Evolutionary conservation across 2,113 vertebrate species (phyloP), one percentile per base, ranked within the genome.

Genomic region (Pagrus major): DNA sequence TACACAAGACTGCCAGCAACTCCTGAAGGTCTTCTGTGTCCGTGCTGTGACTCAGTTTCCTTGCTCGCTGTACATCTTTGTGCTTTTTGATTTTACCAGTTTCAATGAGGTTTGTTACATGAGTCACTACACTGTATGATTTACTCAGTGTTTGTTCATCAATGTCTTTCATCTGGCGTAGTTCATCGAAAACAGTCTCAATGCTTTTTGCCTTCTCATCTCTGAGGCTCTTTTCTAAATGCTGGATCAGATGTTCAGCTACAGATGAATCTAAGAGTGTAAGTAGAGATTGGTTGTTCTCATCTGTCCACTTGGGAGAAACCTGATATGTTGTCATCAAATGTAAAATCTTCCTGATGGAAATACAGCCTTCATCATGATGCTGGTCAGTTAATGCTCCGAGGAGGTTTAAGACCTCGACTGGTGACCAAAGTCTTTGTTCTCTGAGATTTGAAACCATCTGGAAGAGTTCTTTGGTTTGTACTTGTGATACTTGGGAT

Each of bases 301-400:
- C 21, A 76, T 71, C 60, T 44, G 18, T 80, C 78, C 76, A 80
- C 16, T 55, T 42, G 0, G 67, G 55, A 0, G 77, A 80, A 20
- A 85, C 54, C 66, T 27, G 67, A 3, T 37, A 80, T 35, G 72
- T 85, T 63, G 5, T 27, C 55, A 85, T 3, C 39, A 85, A 25
- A 61, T 85, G 78, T 29, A 85, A 71, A 72, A 85, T 76, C 31
- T 77, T 85, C 78, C 67, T 2, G 59, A 81, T 42, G 41, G 41
- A 42, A 42, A 42, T 16, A 16, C 41, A 42, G 41, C 5, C 15
- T 15, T 42, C 15, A 16, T 42, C 41, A 16, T 42, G 41, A 16
- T 42, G 15, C 12, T 42, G 41, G 14, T 42, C 41, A 42, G 11
- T 42, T 16, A 42, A 42, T 42, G 12, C 41, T 42, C 12, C 14